Base-by-base conservation (phyloP, 2,113 vertebrate species). In the Coptodon bakossiorum region DNA sequence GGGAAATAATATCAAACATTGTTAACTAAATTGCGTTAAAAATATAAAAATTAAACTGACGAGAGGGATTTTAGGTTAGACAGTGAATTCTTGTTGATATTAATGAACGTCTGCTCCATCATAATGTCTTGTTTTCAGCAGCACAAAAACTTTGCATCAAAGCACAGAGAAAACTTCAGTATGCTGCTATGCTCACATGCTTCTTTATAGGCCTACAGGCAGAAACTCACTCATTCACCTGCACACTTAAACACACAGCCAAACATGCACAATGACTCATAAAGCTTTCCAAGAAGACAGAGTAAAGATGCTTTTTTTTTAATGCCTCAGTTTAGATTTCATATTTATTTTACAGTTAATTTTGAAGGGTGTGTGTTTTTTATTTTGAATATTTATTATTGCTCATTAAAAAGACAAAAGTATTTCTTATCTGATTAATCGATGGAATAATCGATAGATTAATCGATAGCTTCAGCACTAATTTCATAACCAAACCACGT, bases 61-160 rank as follows among this genome's bases (percentile, higher is more conserved):
- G 31, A 36, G 31, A 63, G 59, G 31, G 31, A 36, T 63, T n/a
- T 63, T 36, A 7, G 31, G 17, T 61, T 16, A 0, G 57, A 5
- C 2, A 3, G 57, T 1, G 17, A 36, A 1, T 36, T 36, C 0
- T 5, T n/a, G 17, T 66, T 36, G 6, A n/a, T 12, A 12, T n/a
- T n/a, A 36, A 66, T 66, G 31, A 66, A 66, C 10, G 6, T 66
- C 31, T 63, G 31, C 17, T 36, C 31, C 31, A 36, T 36, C 6
- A 34, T 63, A 1, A 63, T 34, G 16, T 56, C 22, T 27, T 29
- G 13, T 63, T 66, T 66, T 66, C 31, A 63, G 59, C 31, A 63
- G 59, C 59, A 36, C 59, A 63, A 31, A 48, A 50, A 63, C 16
- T 63, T 63, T 34, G 59, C 29, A 34, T 63, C 29, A 63, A 4